phyloP scores from a whole-genome alignment of 2,113 vertebrate genomes.

The Capreolus pygargus region DNA sequence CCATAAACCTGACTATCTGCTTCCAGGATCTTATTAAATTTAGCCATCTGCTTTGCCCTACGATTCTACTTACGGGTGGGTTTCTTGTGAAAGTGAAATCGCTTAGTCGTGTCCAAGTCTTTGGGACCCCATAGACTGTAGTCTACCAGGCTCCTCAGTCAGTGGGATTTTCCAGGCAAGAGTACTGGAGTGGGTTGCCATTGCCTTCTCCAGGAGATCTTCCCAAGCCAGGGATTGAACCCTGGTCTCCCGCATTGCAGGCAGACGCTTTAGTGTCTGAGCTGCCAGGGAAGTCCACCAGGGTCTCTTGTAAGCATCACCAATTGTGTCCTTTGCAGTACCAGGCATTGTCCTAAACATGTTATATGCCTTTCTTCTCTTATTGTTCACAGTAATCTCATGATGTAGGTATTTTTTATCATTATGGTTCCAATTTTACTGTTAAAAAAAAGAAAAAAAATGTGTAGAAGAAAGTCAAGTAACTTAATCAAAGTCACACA shows the following conservation, averaged over 20 bases:
- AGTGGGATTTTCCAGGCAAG: neutral
- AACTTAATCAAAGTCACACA: neutral
- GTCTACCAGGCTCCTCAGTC: neutral
- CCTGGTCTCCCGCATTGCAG: neutral
- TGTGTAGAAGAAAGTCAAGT: neutral
- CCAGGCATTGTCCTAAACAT: neutral
- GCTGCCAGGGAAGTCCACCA: neutral
- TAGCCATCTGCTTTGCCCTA: neutral
- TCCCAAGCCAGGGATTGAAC: neutral
- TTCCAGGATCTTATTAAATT: neutral
- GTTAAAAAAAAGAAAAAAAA: neutral
- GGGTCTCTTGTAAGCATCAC: neutral
- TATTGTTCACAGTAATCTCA: neutral
- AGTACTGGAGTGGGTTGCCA: neutral
- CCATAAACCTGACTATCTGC: neutral
- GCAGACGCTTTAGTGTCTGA: neutral
- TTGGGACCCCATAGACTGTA: neutral
- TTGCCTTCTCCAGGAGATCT: neutral
- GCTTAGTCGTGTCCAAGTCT: neutral
- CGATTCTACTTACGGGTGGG: neutral
- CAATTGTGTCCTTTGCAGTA: neutral
- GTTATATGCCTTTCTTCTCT: neutral
- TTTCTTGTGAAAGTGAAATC: neutral
- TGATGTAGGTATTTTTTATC: neutral
- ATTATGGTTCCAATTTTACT: neutral